A percentile compares a stretch with the other conserved stretches of the same genome.
Conservation (phyloP, 2,888 invertebrate species). For the Vandiemenella viatica region DNA sequence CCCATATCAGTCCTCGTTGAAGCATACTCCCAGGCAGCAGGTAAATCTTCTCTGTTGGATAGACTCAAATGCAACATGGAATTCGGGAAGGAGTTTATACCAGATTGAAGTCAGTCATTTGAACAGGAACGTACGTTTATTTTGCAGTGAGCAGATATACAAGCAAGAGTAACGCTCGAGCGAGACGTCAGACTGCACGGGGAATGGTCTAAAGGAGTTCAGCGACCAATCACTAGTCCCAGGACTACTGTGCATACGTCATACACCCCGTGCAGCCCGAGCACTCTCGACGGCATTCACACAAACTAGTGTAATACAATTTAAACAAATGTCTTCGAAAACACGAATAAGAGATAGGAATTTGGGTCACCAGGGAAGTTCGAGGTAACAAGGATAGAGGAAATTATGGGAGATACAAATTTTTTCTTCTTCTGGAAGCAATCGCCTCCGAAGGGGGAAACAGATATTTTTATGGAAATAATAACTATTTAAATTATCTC, state of each 20-base stretch:
- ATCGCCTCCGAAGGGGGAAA: not conserved
- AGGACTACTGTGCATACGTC: not conserved
- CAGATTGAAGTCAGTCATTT: no score
- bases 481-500: constrained; percentile 4
- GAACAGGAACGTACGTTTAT: constrained; percentile 45
- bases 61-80: no score
- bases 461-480: not conserved
- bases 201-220: no score
- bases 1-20: no score
- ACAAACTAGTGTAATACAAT: constrained; percentile 15
- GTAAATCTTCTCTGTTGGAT: no score
- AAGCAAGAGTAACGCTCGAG: constrained; percentile 33
- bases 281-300: no score
- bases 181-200: no score
- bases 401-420: not conserved
- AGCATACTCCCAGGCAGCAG: no score
- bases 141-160: constrained; percentile 44
- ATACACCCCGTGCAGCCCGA: no score
- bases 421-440: not conserved
- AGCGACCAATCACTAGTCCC: no score
- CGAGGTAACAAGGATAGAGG: not conserved
- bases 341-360: constrained; percentile 11
- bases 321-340: constrained; percentile 14
- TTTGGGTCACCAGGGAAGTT: constrained; percentile 2
- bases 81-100: no score